phyloP scores from a whole-genome alignment of 2,888 invertebrate genomes.

The Zhuqinia jingwanae region DNA sequence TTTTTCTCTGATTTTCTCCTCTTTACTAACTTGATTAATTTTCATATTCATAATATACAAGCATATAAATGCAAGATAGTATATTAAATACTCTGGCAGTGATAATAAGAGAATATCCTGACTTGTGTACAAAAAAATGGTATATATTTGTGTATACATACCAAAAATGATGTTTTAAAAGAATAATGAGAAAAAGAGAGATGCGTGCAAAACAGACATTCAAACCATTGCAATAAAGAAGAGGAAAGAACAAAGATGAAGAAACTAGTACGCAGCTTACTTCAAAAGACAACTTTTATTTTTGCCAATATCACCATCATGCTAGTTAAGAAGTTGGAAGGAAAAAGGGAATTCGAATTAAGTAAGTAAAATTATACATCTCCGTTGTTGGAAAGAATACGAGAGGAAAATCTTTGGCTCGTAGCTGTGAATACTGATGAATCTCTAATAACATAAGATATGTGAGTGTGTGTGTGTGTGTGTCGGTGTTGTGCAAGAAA shows the following conservation, averaged over 20 bases:
- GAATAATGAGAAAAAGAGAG: neutral
- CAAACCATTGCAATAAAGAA: neutral
- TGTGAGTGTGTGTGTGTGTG: no score
- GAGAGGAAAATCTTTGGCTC: slow-evolving; percentile 53
- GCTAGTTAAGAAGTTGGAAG: slow-evolving; percentile 11
- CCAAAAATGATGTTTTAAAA: neutral
- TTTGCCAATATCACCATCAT: slow-evolving; percentile 26
- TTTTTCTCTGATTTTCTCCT: slow-evolving; percentile 20
- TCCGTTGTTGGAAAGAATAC: slow-evolving; percentile 52
- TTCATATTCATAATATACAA: slow-evolving; percentile 56
- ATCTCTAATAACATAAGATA: slow-evolving; percentile 61
- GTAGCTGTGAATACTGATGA: slow-evolving; percentile 72
- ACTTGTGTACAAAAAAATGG: neutral
- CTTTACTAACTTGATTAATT: slow-evolving; percentile 61
- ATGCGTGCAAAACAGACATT: neutral
- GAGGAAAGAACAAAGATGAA: neutral
- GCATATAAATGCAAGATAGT: neutral
- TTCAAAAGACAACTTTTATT: slow-evolving; percentile 22
- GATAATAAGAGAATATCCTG: no score
- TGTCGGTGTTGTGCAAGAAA: no score
- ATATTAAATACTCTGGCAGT: slow-evolving; percentile 6
- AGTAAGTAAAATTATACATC: slow-evolving; percentile 2
- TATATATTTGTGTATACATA: no score
- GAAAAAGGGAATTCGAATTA: slow-evolving; percentile 22
- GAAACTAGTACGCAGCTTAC: slow-evolving; percentile 1